Conservation (phyloP, 23 tunicate genomes). For the Ascidia mentula region DNA sequence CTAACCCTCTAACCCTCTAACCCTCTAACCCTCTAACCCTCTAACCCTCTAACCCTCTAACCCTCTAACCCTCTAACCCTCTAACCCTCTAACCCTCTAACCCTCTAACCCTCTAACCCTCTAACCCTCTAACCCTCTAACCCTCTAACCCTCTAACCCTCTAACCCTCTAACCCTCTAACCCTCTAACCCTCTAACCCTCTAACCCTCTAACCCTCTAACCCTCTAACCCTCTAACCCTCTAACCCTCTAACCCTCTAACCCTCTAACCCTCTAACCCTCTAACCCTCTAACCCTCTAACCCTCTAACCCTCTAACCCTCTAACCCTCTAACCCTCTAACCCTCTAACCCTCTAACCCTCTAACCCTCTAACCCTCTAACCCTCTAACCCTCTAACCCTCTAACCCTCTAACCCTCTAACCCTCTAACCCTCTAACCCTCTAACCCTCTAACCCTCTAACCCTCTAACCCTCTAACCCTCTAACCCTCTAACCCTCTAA, state of each 20-base stretch:
- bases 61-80: conserved; percentile 10
- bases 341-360: conserved; percentile 22
- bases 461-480: neutral
- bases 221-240: conserved; percentile 37
- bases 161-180: conserved; percentile 34
- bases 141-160: conserved; percentile 30
- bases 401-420: conserved; percentile 32
- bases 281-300: conserved; percentile 42
- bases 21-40: conserved; percentile 14
- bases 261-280: conserved; percentile 44
- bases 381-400: conserved; percentile 3
- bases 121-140: conserved; percentile 26
- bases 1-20: conserved; percentile 12
- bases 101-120: conserved; percentile 28
- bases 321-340: conserved; percentile 42
- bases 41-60: conserved; percentile 12
- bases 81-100: conserved; percentile 17
- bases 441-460: neutral
- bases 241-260: conserved; percentile 46
- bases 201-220: conserved; percentile 42
- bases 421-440: conserved; percentile 18
- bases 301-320: conserved; percentile 43
- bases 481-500: neutral
- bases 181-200: conserved; percentile 31
- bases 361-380: neutral